These are phyloP conservation scores for Phengaris alcon DNA, from an alignment of 2,888 invertebrate species.

Conservation along the genomic window DNA sequence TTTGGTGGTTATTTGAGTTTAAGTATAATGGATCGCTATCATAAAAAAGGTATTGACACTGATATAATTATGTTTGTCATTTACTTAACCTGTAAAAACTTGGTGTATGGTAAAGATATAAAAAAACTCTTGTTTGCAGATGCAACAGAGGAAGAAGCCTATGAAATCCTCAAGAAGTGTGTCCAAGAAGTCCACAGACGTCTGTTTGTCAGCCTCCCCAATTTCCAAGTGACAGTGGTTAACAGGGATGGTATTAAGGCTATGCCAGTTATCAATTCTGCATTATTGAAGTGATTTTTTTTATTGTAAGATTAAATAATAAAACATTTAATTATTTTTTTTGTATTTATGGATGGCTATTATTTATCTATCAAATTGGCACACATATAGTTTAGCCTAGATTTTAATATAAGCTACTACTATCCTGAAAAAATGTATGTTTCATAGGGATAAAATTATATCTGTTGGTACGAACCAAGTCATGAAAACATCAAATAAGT, in stretches of 20 bases:
- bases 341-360: conserved; percentile 29
- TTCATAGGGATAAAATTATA: too few relatives aligned
- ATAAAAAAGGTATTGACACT: conserved; percentile 80
- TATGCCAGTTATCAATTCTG: conserved; percentile 85
- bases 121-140: conserved; percentile 64
- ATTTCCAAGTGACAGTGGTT: conserved; percentile 93
- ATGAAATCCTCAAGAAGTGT: conserved; percentile 92
- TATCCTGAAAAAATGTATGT: too few relatives aligned
- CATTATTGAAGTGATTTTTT: conserved; percentile 71
- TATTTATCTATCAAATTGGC: too few relatives aligned
- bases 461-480: too few relatives aligned
- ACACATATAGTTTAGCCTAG: too few relatives aligned
- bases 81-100: neutral
- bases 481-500: too few relatives aligned
- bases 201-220: conserved; percentile 94
- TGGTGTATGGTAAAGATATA: neutral
- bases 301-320: conserved; percentile 50
- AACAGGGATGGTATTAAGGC: conserved; percentile 91
- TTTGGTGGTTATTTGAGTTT: conserved; percentile 96
- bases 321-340: conserved; percentile 38
- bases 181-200: conserved; percentile 94
- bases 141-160: conserved; percentile 89
- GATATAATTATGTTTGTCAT: too few relatives aligned
- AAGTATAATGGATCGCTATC: conserved; percentile 95
- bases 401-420: too few relatives aligned